These are phyloP conservation scores for Pygoscelis adeliae DNA, from an alignment of 2,113 vertebrate genomes.

Conservation along the genomic window DNA sequence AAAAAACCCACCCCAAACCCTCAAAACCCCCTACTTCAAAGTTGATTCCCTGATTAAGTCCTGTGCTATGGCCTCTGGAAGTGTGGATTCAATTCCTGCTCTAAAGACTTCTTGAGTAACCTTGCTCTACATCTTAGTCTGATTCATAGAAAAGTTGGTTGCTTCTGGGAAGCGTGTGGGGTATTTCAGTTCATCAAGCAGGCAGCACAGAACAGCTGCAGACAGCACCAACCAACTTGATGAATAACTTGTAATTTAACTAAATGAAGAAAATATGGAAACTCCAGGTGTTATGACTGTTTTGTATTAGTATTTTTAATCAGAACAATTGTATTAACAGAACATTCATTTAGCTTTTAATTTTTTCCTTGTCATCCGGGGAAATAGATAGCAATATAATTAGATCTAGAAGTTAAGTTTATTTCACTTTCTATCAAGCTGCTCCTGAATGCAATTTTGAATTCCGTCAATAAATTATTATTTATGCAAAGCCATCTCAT, in stretches of 20 bases:
- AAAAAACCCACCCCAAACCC: not conserved
- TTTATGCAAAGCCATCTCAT: not conserved
- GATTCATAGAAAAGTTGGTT: not conserved
- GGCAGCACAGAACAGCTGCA: not conserved
- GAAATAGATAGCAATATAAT: not conserved
- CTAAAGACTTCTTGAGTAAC: not conserved
- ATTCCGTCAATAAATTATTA: not conserved
- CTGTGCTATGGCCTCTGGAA: fast-evolving
- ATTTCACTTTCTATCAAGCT: not conserved
- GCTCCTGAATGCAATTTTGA: not conserved
- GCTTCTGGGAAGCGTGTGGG: not conserved
- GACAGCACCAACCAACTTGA: not conserved
- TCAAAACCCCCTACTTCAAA: not conserved
- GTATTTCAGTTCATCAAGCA: not conserved
- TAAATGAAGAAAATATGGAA: not conserved
- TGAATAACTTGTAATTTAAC: not conserved
- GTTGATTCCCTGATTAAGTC: not conserved
- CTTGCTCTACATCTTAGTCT: not conserved
- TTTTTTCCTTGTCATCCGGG: not conserved
- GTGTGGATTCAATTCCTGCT: not conserved
- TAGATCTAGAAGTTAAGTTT: not conserved
- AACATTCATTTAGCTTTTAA: not conserved
- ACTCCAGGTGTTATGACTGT: not conserved
- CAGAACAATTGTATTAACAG: not conserved
- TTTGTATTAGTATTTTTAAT: not conserved